Evolutionary conservation across 1,140 invertebrate genomes (phyloP).

Genomic region (Cylas formicarius): DNA sequence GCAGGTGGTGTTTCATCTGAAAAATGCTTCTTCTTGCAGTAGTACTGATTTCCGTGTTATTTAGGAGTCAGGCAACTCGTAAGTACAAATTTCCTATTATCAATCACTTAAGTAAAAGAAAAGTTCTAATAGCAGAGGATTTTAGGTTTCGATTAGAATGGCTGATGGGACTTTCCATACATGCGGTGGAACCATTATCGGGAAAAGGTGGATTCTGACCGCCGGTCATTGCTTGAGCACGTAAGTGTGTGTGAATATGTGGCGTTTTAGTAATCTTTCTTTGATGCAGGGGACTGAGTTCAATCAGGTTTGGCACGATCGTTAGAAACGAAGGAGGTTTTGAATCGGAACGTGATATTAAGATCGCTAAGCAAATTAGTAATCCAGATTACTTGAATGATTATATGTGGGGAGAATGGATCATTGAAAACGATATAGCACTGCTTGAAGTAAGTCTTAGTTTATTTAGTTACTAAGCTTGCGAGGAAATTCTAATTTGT

Average conservation of each 20-base stretch:
- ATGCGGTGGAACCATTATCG: slow-evolving; percentile 5
- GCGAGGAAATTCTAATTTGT: too few species aligned
- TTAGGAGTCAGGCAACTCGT: too few species aligned
- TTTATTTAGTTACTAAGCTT: background rate
- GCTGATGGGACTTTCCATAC: too few species aligned
- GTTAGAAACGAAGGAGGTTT: background rate
- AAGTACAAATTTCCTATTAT: too few species aligned
- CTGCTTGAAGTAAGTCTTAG: slow-evolving; percentile 6
- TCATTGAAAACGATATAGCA: slow-evolving; percentile 9
- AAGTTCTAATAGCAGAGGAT: too few species aligned
- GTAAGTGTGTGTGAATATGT: slow-evolving; percentile 1
- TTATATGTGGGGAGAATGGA: too few species aligned
- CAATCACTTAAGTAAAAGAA: too few species aligned
- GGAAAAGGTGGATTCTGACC: slow-evolving; percentile 1
- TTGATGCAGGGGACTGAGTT: slow-evolving; percentile 1
- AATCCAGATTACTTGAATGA: slow-evolving; percentile 9
- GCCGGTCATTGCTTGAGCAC: slow-evolving; percentile 5
- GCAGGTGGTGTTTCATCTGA: too few species aligned
- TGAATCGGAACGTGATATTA: too few species aligned
- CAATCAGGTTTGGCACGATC: background rate
- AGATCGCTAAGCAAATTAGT: background rate
- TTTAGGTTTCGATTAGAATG: too few species aligned
- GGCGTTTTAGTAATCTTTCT: background rate
- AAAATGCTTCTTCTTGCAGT: too few species aligned
- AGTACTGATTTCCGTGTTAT: too few species aligned